These are phyloP conservation scores for Acrossocheilus wenchowensis DNA, from an alignment of 2,797 vertebrate genomes.

Conservation along the genomic window DNA sequence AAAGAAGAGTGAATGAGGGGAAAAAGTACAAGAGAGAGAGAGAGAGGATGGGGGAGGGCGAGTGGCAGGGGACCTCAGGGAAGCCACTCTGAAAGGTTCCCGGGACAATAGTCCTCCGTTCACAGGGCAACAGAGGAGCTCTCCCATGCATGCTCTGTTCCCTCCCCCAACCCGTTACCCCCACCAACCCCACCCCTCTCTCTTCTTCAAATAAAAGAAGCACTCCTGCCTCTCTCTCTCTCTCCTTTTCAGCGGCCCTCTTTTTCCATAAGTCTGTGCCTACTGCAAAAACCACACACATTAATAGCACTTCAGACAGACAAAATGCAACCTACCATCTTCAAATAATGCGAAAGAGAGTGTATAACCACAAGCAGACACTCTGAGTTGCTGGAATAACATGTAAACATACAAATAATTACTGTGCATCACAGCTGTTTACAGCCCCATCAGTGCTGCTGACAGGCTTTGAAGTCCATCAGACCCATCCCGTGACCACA, in stretches of 20 bases:
- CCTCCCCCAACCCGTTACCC: conserved; percentile 54
- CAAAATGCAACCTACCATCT: conserved; percentile 15
- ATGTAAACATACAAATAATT: conserved; percentile 23
- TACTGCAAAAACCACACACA: conserved; percentile 14
- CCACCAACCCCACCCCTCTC: conserved; percentile 38
- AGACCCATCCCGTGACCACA: conserved; percentile 59
- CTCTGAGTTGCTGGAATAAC: background rate
- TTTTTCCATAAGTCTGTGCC: conserved; percentile 28
- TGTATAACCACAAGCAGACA: conserved; percentile 6
- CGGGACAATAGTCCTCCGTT: conserved; percentile 83
- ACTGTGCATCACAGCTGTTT: conserved; percentile 28
- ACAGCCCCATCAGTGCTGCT: conserved; percentile 58
- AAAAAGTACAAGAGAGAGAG: conserved; percentile 53
- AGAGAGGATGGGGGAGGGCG: conserved; percentile 63
- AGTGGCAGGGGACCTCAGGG: conserved; percentile 75
- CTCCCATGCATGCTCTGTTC: conserved; percentile 75
- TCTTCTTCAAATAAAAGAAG: conserved; percentile 67
- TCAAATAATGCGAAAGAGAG: background rate
- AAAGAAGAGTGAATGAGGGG: conserved; percentile 46
- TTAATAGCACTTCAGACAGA: conserved; percentile 40
- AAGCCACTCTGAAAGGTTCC: conserved; percentile 82
- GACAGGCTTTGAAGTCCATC: conserved; percentile 69
- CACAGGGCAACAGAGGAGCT: conserved; percentile 82
- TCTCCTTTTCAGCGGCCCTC: conserved; percentile 45
- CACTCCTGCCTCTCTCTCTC: conserved; percentile 60